Conservation (phyloP, 2,888 invertebrate species). For the Cryptophagus acutangulus region DNA sequence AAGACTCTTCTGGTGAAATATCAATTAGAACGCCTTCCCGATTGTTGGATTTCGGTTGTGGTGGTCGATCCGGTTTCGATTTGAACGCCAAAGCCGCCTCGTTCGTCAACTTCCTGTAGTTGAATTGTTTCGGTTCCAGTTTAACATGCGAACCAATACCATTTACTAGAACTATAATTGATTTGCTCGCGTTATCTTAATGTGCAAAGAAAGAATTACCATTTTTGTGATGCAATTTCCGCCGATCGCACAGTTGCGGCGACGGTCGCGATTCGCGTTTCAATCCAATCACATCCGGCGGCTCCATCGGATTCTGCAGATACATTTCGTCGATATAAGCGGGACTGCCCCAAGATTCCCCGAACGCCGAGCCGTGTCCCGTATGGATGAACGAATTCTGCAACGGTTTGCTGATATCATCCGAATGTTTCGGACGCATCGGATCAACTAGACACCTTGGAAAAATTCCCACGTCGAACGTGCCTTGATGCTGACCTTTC, state of each 20-base stretch:
- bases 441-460: constrained; percentile 70
- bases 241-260: constrained; percentile 45
- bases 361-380: constrained; percentile 67
- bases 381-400: constrained; percentile 81
- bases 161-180: constrained; percentile 22
- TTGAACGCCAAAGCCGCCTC: constrained; percentile 46
- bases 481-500: constrained; percentile 77
- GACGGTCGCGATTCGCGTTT: constrained; percentile 36
- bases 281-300: constrained; percentile 58
- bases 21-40: constrained; percentile 71
- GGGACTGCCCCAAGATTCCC: constrained; percentile 82
- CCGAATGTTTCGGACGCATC: constrained; percentile 60
- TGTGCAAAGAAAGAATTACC: constrained; percentile 22
- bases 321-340: constrained; percentile 74
- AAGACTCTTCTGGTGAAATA: constrained; percentile 56
- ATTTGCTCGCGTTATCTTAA: neutral
- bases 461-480: constrained; percentile 83
- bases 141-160: too few relatives aligned
- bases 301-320: constrained; percentile 69
- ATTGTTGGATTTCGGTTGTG: constrained; percentile 42
- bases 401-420: constrained; percentile 74
- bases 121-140: constrained; percentile 70
- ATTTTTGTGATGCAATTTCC: constrained; percentile 47
- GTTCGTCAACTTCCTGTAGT: constrained; percentile 77
- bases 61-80: constrained; percentile 47